Evolutionary conservation across 1,140 invertebrate species (phyloP), one percentile per base, ranked within the genome.

Genomic region (Mizuhopecten yessoensis): DNA sequence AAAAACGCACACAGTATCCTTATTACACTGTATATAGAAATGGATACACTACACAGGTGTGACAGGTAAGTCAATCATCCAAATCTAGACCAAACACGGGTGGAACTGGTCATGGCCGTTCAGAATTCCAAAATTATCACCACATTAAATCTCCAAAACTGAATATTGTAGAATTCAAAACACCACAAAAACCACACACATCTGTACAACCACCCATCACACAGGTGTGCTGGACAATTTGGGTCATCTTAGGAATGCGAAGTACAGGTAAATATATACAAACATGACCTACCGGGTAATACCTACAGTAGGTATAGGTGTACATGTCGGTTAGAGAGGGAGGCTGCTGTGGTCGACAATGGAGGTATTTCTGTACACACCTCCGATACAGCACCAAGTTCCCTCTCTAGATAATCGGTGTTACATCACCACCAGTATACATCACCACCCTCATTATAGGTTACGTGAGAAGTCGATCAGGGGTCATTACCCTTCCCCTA

Each of bases 281-380:
- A n/a, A n/a, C n/a, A n/a, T n/a, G n/a, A 75, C 57, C 0, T 75
- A 75, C 57, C 57, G 57, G 57, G 9, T 29, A 29, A 75, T 75
- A 75, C 23, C 57, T 75, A 75, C 57, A 75, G n/a, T 13, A 75
- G 57, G 57, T 75, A 75, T 75, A 75, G 57, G 57, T 75, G 11
- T 75, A 75, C 57, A 75, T 75, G 45, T 10, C 15, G n/a, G n/a
- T n/a, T n/a, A n/a, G n/a, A n/a, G n/a, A 20, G 57, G 57, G 9
- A 7, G 57, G 57, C 57, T 75, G 23, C 57, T 75, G 23, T 57
- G 5, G 5, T 29, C 1, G 5, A 75, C 57, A 75, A 75, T 75
- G 57, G 23, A n/a, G 57, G 36, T 13, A 39, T 39, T 75, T 17
- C 42, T 75, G 20, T 49, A 49, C 15, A 13, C 20, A 49, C n/a